Evolutionary conservation across 2,113 vertebrate genomes (phyloP).

Genomic region (Bathybates hornii): DNA sequence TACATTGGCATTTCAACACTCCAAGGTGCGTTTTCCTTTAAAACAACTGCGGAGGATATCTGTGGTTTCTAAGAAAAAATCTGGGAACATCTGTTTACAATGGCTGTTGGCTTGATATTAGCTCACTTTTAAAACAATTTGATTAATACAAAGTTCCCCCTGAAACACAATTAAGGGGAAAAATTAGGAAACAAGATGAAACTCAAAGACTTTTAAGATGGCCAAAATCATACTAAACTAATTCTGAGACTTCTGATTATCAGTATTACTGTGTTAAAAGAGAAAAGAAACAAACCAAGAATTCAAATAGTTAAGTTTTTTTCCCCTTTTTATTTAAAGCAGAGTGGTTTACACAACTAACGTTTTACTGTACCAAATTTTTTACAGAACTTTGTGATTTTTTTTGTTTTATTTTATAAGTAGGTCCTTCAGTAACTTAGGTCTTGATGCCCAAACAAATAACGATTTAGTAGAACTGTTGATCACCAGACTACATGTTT

Average conservation of each 20-base stretch:
- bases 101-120: not conserved
- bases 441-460: not conserved
- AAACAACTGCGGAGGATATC: not conserved
- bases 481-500: not conserved
- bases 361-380: not conserved
- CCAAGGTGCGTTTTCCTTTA: not conserved
- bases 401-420: not conserved
- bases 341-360: not conserved
- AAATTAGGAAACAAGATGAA: not conserved
- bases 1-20: not conserved
- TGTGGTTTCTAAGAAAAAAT: not conserved
- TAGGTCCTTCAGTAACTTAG: not conserved
- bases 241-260: not conserved
- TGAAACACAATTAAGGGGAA: not conserved
- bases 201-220: not conserved
- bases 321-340: not conserved
- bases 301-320: accelerated
- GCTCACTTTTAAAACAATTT: not conserved
- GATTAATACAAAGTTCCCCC: not conserved
- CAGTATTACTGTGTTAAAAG: not conserved
- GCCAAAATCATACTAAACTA: not conserved
- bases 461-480: not conserved
- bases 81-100: not conserved
- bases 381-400: not conserved
- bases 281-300: not conserved